phyloP scores from a whole-genome alignment of 2,797 vertebrate species.

The Pangasius sanitwongsei region DNA sequence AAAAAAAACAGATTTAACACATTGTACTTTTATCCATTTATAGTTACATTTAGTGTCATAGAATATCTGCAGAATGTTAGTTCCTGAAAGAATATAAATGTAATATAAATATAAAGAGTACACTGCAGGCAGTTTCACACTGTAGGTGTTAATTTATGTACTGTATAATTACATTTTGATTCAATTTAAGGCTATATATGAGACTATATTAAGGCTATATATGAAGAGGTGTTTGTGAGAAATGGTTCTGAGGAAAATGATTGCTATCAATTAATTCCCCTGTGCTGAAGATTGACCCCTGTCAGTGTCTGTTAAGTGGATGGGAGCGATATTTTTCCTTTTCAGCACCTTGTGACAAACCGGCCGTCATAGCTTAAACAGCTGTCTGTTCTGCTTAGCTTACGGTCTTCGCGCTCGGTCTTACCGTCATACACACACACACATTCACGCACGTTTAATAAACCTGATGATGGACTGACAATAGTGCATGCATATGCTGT shows the following conservation, averaged over 20 bases:
- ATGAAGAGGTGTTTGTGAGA: slow-evolving; percentile 1
- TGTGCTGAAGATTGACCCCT: slow-evolving; percentile 14
- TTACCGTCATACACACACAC: slow-evolving; percentile 7
- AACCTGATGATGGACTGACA: slow-evolving; percentile 29
- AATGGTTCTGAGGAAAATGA: background rate
- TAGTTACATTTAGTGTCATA: too few relatives aligned
- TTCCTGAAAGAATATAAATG: too few relatives aligned
- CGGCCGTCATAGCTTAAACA: slow-evolving; percentile 25
- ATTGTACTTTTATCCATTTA: too few relatives aligned
- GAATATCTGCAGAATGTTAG: too few relatives aligned
- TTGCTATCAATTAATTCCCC: slow-evolving; percentile 14
- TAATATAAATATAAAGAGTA: background rate
- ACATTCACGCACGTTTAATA: slow-evolving; percentile 8
- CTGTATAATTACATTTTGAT: slow-evolving; percentile 3
- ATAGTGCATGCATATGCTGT: slow-evolving; percentile 10
- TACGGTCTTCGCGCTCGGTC: background rate
- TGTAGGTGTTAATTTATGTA: background rate
- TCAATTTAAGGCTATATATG: background rate
- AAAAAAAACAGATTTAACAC: too few relatives aligned
- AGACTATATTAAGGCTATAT: background rate
- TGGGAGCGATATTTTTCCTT: slow-evolving; percentile 34
- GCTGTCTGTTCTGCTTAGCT: slow-evolving; percentile 43
- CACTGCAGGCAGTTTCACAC: background rate
- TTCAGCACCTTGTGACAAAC: slow-evolving; percentile 45
- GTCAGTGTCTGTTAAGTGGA: slow-evolving; percentile 31